A percentile compares a stretch with the other conserved stretches of the same genome.
Conservation (phyloP, 2,888 invertebrate genomes). For the Stegophylla sp. region DNA sequence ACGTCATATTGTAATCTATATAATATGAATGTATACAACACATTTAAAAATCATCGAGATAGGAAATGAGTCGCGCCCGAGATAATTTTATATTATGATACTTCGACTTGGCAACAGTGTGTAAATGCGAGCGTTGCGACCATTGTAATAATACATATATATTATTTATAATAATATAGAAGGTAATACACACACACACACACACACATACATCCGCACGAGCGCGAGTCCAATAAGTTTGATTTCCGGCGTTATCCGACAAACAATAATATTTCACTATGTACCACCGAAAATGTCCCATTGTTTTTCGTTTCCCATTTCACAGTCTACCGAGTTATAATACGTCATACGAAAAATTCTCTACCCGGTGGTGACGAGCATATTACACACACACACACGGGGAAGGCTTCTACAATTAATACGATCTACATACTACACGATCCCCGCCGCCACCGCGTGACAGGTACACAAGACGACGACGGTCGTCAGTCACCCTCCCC, state of each 20-base stretch:
- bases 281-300: slow-evolving; percentile 40
- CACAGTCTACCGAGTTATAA: slow-evolving; percentile 13
- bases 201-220: not conserved
- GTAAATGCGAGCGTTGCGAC: slow-evolving; percentile 47
- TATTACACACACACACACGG: not conserved
- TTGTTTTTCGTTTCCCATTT: slow-evolving; percentile 41
- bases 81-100: slow-evolving; percentile 58
- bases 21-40: slow-evolving; percentile 13
- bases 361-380: not conserved
- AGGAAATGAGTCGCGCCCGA: slow-evolving; percentile 54
- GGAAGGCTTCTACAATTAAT: too few species aligned
- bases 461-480: not conserved
- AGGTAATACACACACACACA: slow-evolving; percentile 5
- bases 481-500: not conserved
- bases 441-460: not conserved
- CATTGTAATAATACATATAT: slow-evolving; percentile 27
- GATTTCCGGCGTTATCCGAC: slow-evolving; percentile 55
- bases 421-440: not conserved
- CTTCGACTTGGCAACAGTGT: slow-evolving; percentile 55
- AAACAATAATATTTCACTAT: slow-evolving; percentile 24
- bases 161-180: not conserved
- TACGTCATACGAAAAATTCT: slow-evolving; percentile 8
- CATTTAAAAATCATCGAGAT: slow-evolving; percentile 46
- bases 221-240: slow-evolving; percentile 49
- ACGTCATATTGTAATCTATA: not conserved